These are phyloP conservation scores for Podabrus alpinus DNA, from an alignment of 2,888 invertebrate genomes.

Conservation along the genomic window DNA sequence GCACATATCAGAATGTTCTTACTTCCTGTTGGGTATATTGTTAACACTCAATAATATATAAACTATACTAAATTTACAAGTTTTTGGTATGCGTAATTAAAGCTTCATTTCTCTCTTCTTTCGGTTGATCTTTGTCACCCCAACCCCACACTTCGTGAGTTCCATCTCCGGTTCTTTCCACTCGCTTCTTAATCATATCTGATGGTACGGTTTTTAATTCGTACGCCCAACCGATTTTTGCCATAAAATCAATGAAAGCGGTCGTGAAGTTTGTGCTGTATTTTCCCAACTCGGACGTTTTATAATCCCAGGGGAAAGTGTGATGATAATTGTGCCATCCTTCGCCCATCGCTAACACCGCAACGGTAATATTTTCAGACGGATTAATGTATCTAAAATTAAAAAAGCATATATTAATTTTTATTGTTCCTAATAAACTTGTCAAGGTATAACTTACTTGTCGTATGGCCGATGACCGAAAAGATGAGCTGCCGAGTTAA, in stretches of 20 bases:
- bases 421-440: background rate
- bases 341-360: constrained; percentile 72
- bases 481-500: constrained; percentile 87
- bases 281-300: constrained; percentile 78
- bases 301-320: constrained; percentile 84
- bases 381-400: constrained; percentile 67
- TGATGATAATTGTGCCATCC: constrained; percentile 92
- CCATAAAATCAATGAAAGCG: constrained; percentile 78
- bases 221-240: constrained; percentile 84
- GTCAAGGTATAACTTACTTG: constrained; percentile 58
- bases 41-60: background rate
- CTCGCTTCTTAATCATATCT: constrained; percentile 70
- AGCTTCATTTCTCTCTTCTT: constrained; percentile 48
- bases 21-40: background rate
- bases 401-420: background rate
- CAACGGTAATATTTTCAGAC: constrained; percentile 70
- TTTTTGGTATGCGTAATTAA: constrained; percentile 45
- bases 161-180: constrained; percentile 75
- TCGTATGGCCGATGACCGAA: constrained; percentile 79
- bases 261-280: constrained; percentile 75
- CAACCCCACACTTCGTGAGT: constrained; percentile 79
- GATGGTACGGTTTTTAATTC: constrained; percentile 80
- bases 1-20: background rate
- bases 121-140: constrained; percentile 71
- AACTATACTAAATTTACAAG: constrained; percentile 1